phyloP scores from a whole-genome alignment of 2,113 vertebrate species.

The Eublepharis macularius region DNA sequence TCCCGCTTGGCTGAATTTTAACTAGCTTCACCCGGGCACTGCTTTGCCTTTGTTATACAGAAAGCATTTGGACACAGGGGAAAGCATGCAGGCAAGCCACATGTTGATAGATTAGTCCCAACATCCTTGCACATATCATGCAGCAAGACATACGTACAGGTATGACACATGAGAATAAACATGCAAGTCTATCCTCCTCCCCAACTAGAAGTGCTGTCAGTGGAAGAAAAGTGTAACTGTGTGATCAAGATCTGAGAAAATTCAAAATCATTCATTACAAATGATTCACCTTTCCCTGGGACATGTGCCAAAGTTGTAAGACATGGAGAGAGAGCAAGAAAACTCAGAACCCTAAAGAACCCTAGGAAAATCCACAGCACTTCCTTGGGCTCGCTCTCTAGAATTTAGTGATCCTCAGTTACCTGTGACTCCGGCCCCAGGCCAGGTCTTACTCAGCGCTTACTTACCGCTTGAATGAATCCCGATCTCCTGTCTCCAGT shows the following conservation, averaged over 20 bases:
- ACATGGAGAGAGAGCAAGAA: no score
- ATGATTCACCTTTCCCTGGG: no score
- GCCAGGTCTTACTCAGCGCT: not conserved
- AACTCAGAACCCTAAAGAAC: not conserved
- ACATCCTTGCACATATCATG: not conserved
- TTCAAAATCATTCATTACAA: not conserved
- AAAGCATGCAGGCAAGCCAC: not conserved
- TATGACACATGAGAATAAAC: not conserved
- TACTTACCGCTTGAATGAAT: not conserved
- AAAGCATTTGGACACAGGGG: not conserved
- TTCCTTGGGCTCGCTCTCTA: not conserved
- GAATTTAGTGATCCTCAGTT: not conserved
- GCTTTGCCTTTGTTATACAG: not conserved
- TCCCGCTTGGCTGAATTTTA: not conserved
- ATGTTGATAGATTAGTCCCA: not conserved
- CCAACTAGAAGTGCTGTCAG: not conserved
- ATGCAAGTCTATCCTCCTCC: not conserved
- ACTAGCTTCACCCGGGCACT: no score
- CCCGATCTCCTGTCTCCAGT: not conserved
- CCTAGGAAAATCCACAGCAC: not conserved
- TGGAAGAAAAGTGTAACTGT: not conserved
- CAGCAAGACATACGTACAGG: not conserved
- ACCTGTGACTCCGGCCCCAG: not conserved
- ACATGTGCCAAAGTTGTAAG: not conserved
- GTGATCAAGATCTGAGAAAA: not conserved